phyloP scores from a whole-genome alignment of 2,113 vertebrate genomes.

The Poeciliopsis prolifica region DNA sequence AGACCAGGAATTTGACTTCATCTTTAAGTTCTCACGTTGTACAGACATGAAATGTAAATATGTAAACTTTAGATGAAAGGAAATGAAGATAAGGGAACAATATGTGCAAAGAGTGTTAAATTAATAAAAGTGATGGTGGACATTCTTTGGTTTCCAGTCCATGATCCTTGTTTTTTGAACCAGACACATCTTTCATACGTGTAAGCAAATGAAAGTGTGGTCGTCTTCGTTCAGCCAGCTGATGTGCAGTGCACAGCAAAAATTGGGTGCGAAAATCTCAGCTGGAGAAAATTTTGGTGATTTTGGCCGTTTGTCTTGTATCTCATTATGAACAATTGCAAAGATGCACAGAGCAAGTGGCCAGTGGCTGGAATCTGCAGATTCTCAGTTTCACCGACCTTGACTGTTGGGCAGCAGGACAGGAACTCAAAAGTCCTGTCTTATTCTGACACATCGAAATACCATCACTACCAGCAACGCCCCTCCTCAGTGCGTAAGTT shows the following conservation, averaged over 20 bases:
- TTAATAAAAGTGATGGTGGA: too few relatives aligned
- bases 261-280: background rate
- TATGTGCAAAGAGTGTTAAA: too few relatives aligned
- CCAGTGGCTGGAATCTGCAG: background rate
- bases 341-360: background rate
- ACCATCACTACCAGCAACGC: background rate
- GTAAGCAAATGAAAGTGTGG: background rate
- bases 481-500: too few relatives aligned
- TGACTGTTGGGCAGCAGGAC: background rate
- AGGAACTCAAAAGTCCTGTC: too few relatives aligned
- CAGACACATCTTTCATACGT: background rate
- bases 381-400: background rate
- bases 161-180: too few relatives aligned
- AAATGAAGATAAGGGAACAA: too few relatives aligned
- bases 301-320: background rate
- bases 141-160: too few relatives aligned
- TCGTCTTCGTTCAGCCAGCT: background rate
- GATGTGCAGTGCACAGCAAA: background rate
- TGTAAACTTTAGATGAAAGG: too few relatives aligned
- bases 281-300: too few relatives aligned
- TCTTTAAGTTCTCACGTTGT: too few relatives aligned
- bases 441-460: background rate
- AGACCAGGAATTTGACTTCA: too few relatives aligned
- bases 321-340: background rate
- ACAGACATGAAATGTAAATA: too few relatives aligned